Evolutionary conservation across 1,140 invertebrate species (phyloP).

Genomic region (Cryptotermes secundus): DNA sequence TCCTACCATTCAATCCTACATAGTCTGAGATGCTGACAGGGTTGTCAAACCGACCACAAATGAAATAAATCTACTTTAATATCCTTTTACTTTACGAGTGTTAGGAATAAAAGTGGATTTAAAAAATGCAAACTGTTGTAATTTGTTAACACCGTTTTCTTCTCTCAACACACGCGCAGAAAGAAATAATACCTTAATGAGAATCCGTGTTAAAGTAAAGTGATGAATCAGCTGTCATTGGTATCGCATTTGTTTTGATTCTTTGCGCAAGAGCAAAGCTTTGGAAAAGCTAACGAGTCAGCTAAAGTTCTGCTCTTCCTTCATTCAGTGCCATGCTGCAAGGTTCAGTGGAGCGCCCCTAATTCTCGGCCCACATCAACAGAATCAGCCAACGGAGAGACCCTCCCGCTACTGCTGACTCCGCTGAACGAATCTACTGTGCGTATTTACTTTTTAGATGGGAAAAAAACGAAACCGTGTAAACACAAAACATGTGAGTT

Average conservation of each 20-base stretch:
- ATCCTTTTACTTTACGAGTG: no score
- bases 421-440: neutral
- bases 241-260: neutral
- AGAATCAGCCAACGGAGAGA: no score
- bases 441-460: slow-evolving; percentile 17
- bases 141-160: neutral
- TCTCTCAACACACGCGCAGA: neutral
- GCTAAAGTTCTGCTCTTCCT: slow-evolving; percentile 4
- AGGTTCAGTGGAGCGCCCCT: neutral
- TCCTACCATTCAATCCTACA: no score
- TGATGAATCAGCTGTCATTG: slow-evolving; percentile 28
- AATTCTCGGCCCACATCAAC: slow-evolving; percentile 23
- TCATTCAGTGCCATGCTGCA: slow-evolving; percentile 2
- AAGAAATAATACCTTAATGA: slow-evolving; percentile 22
- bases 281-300: slow-evolving; percentile 23
- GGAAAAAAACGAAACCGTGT: slow-evolving; percentile 16
- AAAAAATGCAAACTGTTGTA: no score
- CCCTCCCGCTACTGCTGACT: slow-evolving; percentile 9
- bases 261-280: neutral
- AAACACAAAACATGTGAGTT: slow-evolving; percentile 13
- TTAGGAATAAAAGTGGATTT: no score
- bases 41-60: no score
- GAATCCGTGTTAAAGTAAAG: neutral
- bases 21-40: no score
- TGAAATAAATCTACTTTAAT: no score